Percentiles rank a stretch among this genome's conserved stretches.
Evolutionary conservation across 1,140 invertebrate genomes (phyloP).

Genomic region (Bombus soroeensis): DNA sequence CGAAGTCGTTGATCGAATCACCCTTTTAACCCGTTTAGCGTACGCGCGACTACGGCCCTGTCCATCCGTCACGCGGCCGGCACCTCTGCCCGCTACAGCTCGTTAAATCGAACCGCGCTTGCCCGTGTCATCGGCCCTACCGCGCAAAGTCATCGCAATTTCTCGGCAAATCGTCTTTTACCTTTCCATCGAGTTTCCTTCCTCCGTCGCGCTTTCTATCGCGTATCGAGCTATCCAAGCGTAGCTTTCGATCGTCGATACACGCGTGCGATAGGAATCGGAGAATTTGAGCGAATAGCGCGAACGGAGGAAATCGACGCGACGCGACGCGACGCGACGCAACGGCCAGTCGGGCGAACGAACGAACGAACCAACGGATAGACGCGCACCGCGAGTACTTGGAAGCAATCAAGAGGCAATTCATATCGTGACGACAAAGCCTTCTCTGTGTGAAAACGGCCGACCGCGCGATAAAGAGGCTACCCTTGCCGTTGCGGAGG

Average conservation of each 20-base stretch:
- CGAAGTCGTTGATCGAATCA: slow-evolving; percentile 3
- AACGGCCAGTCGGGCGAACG: too few relatives aligned
- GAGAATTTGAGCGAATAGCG: background rate
- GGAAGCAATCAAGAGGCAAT: slow-evolving; percentile 61
- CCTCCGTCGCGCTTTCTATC: background rate
- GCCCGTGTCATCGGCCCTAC: background rate
- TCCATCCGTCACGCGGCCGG: slow-evolving; percentile 20
- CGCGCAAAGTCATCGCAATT: background rate
- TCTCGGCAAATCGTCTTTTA: too few relatives aligned
- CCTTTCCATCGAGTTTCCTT: background rate
- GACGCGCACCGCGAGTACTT: slow-evolving; percentile 24
- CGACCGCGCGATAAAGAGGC: slow-evolving; percentile 54
- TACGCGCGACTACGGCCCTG: background rate
- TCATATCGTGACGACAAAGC: slow-evolving; percentile 58
- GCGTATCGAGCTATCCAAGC: background rate
- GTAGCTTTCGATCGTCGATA: background rate
- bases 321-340: too few relatives aligned
- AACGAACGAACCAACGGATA: background rate
- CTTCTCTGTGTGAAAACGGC: slow-evolving; percentile 50
- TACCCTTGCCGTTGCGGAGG: background rate
- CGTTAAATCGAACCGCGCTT: slow-evolving; percentile 17
- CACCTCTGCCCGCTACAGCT: background rate
- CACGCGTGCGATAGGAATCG: background rate
- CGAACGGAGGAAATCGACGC: background rate
- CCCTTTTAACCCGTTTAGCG: slow-evolving; percentile 20